Conservation (phyloP, 2,888 invertebrate genomes). For the Ctenicera cuprea region DNA sequence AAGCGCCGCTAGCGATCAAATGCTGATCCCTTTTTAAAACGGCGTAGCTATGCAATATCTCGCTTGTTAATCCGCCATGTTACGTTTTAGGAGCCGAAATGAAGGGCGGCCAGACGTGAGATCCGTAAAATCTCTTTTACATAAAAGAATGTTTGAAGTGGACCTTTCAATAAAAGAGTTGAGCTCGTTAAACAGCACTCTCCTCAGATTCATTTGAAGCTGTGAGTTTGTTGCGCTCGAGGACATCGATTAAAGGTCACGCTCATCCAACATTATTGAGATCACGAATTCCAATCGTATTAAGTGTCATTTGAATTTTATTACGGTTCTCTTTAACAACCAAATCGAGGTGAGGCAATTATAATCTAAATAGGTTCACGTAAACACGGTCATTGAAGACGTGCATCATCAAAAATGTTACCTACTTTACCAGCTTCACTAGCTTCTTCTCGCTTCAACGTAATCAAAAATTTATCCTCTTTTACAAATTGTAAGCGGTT, state of each 20-base stretch:
- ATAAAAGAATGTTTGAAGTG: constrained; percentile 61
- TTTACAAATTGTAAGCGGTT: constrained; percentile 24
- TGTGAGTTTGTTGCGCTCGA: constrained; percentile 53
- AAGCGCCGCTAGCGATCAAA: constrained; percentile 52
- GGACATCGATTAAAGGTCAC: constrained; percentile 50
- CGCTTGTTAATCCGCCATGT: constrained; percentile 58
- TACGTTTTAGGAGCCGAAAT: constrained; percentile 59
- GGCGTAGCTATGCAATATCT: constrained; percentile 56
- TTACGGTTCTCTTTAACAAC: constrained; percentile 28
- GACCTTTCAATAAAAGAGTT: constrained; percentile 59
- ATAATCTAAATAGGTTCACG: constrained; percentile 28
- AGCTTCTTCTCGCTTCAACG: constrained; percentile 5
- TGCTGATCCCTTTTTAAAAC: constrained; percentile 52
- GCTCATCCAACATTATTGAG: constrained; percentile 46
- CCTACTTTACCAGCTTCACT: constrained; percentile 6
- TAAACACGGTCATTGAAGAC: constrained; percentile 18
- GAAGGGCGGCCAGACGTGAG: constrained; percentile 58
- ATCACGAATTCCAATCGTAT: constrained; percentile 55
- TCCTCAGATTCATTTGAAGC: constrained; percentile 51
- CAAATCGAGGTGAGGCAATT: constrained; percentile 29
- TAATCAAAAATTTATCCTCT: constrained; percentile 27
- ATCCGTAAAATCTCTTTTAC: constrained; percentile 60
- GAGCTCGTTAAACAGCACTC: constrained; percentile 51
- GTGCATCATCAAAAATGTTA: constrained; percentile 23
- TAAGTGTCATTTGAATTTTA: constrained; percentile 45